Evolutionary conservation across 1,140 invertebrate genomes (phyloP).

Genomic region (Megalopta genalis): DNA sequence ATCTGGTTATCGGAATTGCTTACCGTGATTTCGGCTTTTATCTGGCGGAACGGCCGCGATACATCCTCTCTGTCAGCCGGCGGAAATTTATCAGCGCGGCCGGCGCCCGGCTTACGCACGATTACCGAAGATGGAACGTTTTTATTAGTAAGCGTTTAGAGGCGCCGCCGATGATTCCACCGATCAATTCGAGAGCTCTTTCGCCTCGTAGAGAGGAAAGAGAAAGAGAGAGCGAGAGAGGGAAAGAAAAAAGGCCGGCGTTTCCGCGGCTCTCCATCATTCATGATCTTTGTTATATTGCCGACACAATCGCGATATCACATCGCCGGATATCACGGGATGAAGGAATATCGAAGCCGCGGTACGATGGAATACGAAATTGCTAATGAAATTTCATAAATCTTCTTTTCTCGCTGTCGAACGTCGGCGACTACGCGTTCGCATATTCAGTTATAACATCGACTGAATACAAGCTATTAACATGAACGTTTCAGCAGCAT

Average conservation of each 20-base stretch:
- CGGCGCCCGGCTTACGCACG: not conserved
- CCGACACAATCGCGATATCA: not conserved
- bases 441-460: no score
- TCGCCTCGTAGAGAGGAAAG: not conserved
- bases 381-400: not conserved
- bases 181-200: conserved; percentile 5
- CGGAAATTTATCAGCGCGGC: not conserved
- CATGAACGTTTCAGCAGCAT: no score
- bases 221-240: not conserved
- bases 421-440: no score
- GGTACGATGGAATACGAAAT: not conserved
- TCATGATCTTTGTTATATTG: conserved; percentile 2
- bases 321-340: not conserved
- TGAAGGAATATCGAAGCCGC: not conserved
- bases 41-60: conserved; percentile 1
- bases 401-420: not conserved
- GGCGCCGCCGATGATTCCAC: not conserved
- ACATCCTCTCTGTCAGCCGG: conserved; percentile 6
- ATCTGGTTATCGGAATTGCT: conserved; percentile 29
- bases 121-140: conserved; percentile 34
- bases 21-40: conserved; percentile 20
- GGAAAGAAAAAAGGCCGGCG: not conserved
- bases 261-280: not conserved
- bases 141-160: conserved; percentile 28
- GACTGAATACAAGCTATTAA: no score